Percentiles rank a stretch among this genome's conserved stretches.
These are phyloP conservation scores for Neostethus bicornis DNA, from an alignment of 2,797 vertebrate species.

Conservation along the genomic window DNA sequence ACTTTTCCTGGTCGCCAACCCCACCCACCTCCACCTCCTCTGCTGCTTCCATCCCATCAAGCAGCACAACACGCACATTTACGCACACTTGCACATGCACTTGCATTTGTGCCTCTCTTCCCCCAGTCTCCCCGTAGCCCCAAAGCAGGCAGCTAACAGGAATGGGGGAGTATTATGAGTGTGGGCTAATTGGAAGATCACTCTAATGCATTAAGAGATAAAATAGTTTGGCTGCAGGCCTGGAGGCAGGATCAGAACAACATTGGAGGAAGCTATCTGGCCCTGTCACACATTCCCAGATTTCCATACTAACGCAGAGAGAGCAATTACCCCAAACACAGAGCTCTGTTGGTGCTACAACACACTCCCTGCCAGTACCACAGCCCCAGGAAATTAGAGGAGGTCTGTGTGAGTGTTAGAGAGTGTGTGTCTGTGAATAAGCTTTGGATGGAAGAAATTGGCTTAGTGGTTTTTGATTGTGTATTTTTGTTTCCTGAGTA, in stretches of 20 bases:
- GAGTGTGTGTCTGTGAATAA: constrained; percentile 62
- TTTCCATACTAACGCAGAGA: constrained; percentile 99
- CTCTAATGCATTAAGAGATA: constrained; percentile 99
- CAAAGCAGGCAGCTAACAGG: constrained; percentile 87
- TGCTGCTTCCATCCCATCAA: constrained; percentile 54
- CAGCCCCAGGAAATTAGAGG: constrained; percentile 79
- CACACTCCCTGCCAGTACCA: constrained; percentile 89
- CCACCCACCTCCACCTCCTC: constrained; percentile 47
- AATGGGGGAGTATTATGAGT: constrained; percentile 98
- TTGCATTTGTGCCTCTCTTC: constrained; percentile 42
- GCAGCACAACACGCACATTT: constrained; percentile 50
- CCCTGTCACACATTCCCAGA: constrained; percentile 98
- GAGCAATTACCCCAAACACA: constrained; percentile 94
- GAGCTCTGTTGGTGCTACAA: constrained; percentile 93
- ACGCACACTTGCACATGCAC: constrained; percentile 41
- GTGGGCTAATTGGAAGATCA: constrained; percentile 99
- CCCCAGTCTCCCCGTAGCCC: constrained; percentile 52
- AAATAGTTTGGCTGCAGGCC: constrained; percentile 99
- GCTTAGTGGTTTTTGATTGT: constrained; percentile 83
- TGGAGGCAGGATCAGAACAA: constrained; percentile 98
- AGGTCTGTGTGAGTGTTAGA: constrained; percentile 58
- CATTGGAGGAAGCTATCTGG: constrained; percentile 98
- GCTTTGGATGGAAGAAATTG: constrained; percentile 76
- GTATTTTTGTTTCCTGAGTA: constrained; percentile 80
- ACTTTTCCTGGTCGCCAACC: constrained; percentile 59